Base-by-base conservation (phyloP, 2,888 invertebrate species). In the Euzophera pinguis region DNA sequence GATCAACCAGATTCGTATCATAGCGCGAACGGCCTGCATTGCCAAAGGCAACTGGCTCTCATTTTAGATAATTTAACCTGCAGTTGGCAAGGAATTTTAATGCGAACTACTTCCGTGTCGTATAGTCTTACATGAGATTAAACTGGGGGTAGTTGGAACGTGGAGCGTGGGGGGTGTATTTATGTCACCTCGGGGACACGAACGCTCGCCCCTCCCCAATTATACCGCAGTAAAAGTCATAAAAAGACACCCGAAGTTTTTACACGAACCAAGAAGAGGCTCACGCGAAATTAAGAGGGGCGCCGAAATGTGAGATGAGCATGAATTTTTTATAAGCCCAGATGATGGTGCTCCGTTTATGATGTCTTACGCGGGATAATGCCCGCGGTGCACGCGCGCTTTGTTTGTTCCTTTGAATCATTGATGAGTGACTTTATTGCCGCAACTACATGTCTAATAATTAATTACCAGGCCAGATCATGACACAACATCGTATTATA, bases 211-310 rank as follows among this genome's bases (percentile, higher is more conserved):
- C 90, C 89, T 84, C 84, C 89, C 89, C 90, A 90, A 90, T 90
- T 90, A 90, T 90, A 89, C 89, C 89, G 88, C 89, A 90, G 89
- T 90, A 90, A 90, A 89, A 90, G 90, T 89, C 90, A 90, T 90
- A 90, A 90, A 90, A 89, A 90, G 89, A 86, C 88, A 89, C 88
- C 89, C 90, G 86, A 90, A 90, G 90, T 90, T 89, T 89, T 89
- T 89, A 89, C 88, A 88, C 87, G 87, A 83, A 85, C 81, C 84
- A 81, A 88, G 88, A 81, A 85, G 86, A 85, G 74, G 78, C 87
- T 81, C 87, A 84, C 84, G 86, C 84, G 88, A 89, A 90, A 90
- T 90, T 90, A 90, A 90, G 90, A 89, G 85, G 90, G 90, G 89
- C 85, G 86, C 82, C 87, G 89, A 90, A 89, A 89, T 89, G 89